phyloP scores from a whole-genome alignment of 2,888 invertebrate species.

The Peribatodes rhomboidaria region DNA sequence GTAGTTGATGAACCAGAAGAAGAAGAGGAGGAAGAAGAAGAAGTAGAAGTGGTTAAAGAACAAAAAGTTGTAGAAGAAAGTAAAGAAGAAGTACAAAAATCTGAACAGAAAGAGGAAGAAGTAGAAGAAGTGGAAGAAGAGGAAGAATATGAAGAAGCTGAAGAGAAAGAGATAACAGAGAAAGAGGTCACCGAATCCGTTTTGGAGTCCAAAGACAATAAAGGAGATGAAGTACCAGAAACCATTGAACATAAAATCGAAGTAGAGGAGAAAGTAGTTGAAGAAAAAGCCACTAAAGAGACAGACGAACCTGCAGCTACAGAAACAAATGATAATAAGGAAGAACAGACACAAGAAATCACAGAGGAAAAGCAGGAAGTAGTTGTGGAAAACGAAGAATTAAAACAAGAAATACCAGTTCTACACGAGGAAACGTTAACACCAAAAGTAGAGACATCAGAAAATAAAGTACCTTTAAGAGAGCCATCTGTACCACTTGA shows the following conservation, averaged over 20 bases:
- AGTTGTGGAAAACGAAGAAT: constrained; percentile 45
- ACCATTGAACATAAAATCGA: constrained; percentile 19
- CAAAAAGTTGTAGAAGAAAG: constrained; percentile 30
- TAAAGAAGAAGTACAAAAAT: constrained; percentile 24
- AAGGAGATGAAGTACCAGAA: constrained; percentile 47
- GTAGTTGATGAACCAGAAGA: constrained; percentile 27
- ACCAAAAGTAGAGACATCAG: constrained; percentile 47
- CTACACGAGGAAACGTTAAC: constrained; percentile 47
- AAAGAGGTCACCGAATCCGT: constrained; percentile 24
- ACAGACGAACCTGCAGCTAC: constrained; percentile 41
- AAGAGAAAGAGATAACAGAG: constrained; percentile 39
- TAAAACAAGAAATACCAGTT: constrained; percentile 45
- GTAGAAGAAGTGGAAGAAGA: constrained; percentile 47
- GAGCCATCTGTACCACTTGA: constrained; percentile 80
- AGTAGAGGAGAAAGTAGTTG: constrained; percentile 22
- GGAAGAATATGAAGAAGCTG: constrained; percentile 50
- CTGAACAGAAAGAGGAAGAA: constrained; percentile 47
- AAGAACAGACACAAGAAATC: constrained; percentile 44
- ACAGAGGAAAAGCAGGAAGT: constrained; percentile 46
- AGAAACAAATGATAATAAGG: constrained; percentile 33
- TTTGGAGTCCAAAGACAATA: constrained; percentile 43
- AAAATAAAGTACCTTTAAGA: constrained; percentile 64
- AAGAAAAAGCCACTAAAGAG: constrained; percentile 41
- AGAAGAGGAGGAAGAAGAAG: constrained; percentile 25
- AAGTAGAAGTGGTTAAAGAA: constrained; percentile 33